These are phyloP conservation scores for Chionoecetes opilio DNA, from an alignment of 1,140 invertebrate genomes.

Conservation along the genomic window DNA sequence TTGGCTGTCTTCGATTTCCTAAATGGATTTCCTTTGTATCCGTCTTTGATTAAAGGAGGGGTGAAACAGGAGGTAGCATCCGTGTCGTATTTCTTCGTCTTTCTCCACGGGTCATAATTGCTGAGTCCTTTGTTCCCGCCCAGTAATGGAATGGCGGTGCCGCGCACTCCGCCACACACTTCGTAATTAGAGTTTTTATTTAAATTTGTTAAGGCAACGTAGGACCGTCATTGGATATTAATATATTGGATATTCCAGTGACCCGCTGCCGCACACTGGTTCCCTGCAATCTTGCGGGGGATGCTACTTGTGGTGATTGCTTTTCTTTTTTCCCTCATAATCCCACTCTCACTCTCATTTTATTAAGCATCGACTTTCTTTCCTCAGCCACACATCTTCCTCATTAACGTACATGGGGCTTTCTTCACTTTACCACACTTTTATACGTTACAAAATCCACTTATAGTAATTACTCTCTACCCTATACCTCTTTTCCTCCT, in stretches of 20 bases:
- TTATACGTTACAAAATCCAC: neutral
- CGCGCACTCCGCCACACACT: slow-evolving; percentile 39
- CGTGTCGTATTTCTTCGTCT: slow-evolving; percentile 74
- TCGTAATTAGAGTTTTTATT: slow-evolving; percentile 64
- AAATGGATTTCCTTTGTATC: slow-evolving; percentile 79
- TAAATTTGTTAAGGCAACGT: neutral
- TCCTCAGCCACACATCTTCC: neutral
- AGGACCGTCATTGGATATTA: slow-evolving; percentile 18
- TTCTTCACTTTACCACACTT: neutral
- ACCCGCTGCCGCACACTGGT: neutral
- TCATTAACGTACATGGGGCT: neutral
- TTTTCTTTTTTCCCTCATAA: neutral
- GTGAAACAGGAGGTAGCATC: slow-evolving; percentile 69
- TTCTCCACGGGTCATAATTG: slow-evolving; percentile 67
- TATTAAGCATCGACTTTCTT: neutral
- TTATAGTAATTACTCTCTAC: neutral
- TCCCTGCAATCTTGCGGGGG: neutral
- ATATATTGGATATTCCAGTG: slow-evolving; percentile 31
- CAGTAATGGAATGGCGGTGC: slow-evolving; percentile 59
- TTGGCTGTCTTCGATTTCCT: slow-evolving; percentile 78
- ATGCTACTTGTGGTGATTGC: slow-evolving; percentile 10
- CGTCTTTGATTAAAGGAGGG: slow-evolving; percentile 77
- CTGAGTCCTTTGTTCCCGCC: slow-evolving; percentile 44
- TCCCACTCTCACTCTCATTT: neutral
- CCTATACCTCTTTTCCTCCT: too few species aligned